Conservation (phyloP, 92 coral and sea anemone species). For the Parazoanthus darwini region DNA sequence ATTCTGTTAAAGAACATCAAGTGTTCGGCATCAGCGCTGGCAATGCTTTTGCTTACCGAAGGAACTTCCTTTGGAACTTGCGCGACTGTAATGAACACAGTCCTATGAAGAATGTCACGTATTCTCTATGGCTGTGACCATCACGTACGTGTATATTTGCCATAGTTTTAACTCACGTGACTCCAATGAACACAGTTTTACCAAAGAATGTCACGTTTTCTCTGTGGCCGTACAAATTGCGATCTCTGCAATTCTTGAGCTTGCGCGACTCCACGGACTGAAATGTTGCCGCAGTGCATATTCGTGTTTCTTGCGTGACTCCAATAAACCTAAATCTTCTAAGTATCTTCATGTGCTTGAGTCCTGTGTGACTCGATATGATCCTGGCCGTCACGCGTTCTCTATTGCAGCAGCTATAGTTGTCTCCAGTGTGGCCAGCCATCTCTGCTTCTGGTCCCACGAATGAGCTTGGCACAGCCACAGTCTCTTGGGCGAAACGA, state of each 20-base stretch:
- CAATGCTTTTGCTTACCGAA: neutral
- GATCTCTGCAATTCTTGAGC: neutral
- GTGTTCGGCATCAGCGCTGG: neutral
- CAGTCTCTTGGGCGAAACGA: constrained; percentile 72
- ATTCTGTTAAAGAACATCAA: neutral
- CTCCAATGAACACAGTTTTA: neutral
- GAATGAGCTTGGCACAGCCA: constrained; percentile 91
- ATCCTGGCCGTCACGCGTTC: neutral
- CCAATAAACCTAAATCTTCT: neutral
- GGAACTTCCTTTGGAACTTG: neutral
- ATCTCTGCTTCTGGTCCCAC: constrained; percentile 79
- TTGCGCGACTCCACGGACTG: neutral
- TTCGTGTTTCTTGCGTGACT: neutral
- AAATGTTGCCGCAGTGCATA: too few relatives aligned
- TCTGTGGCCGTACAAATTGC: neutral
- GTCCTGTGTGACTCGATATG: neutral
- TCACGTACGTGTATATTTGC: neutral
- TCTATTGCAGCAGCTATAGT: constrained; percentile 56
- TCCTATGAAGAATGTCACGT: neutral
- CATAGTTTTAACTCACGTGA: neutral
- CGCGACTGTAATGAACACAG: neutral
- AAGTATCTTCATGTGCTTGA: neutral
- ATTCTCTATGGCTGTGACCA: neutral
- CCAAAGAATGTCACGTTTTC: neutral
- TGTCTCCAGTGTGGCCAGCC: constrained; percentile 65